A percentile compares a stretch with the other conserved stretches of the same genome.
phyloP scores from a whole-genome alignment of 2,797 vertebrate species.

The Spinus pinus region DNA sequence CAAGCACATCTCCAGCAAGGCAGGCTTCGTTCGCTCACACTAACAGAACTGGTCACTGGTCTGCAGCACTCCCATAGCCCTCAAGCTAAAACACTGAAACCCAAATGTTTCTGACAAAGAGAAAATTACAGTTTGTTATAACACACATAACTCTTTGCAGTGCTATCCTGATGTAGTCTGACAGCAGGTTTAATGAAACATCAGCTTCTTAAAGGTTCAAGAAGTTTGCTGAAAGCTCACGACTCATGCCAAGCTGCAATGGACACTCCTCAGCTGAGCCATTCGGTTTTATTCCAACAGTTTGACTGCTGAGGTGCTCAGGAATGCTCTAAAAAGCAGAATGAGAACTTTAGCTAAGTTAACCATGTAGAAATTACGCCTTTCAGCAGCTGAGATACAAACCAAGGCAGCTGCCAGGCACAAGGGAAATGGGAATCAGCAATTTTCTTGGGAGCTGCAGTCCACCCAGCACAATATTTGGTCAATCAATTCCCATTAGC shows the following conservation, averaged over 20 bases:
- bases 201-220: not conserved
- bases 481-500: not conserved
- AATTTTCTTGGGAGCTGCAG: not conserved
- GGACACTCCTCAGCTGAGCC: rapidly evolving
- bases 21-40: not conserved
- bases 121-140: not conserved
- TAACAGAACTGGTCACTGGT: not conserved
- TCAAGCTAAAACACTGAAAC: not conserved
- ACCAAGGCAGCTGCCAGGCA: not conserved
- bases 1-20: not conserved
- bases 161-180: not conserved
- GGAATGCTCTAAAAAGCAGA: not conserved
- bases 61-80: not conserved
- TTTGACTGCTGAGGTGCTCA: not conserved
- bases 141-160: not conserved
- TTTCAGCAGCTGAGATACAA: not conserved
- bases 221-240: not conserved
- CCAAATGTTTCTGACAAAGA: not conserved
- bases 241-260: not conserved
- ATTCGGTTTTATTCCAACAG: not conserved
- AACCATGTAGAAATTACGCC: rapidly evolving
- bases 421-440: not conserved
- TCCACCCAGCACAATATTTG: not conserved
- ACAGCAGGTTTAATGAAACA: not conserved
- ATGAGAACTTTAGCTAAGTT: not conserved